Conservation (phyloP, 2,113 vertebrate genomes). For the Canis aureus region DNA sequence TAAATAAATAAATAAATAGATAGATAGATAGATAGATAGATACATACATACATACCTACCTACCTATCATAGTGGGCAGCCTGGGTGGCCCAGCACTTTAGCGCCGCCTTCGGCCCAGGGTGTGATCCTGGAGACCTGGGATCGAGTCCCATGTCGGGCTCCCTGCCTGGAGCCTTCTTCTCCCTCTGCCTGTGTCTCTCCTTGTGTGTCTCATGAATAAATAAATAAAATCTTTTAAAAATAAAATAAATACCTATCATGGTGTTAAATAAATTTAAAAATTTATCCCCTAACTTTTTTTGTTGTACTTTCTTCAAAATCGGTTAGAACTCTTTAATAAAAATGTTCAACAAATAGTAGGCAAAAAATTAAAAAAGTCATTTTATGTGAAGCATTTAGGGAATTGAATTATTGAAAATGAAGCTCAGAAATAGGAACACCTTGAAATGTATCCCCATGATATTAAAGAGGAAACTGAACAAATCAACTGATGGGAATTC, state of each 20-base stretch:
- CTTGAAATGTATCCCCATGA: neutral
- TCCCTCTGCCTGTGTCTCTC: too few relatives aligned
- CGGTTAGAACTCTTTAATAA: neutral
- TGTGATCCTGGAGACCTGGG: too few relatives aligned
- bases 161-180: too few relatives aligned
- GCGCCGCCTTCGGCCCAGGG: too few relatives aligned
- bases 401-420: neutral
- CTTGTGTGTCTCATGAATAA: too few relatives aligned
- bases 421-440: neutral
- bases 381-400: neutral
- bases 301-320: neutral
- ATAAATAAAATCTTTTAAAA: too few relatives aligned
- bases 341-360: neutral
- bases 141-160: too few relatives aligned
- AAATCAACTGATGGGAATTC: constrained; percentile 21
- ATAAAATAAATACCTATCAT: neutral
- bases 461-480: neutral
- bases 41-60: too few relatives aligned
- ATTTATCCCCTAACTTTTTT: neutral
- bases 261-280: neutral
- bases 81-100: too few relatives aligned
- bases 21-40: too few relatives aligned
- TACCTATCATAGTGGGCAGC: too few relatives aligned
- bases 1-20: too few relatives aligned
- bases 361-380: neutral